phyloP scores from a whole-genome alignment of 2,113 vertebrate species.

The Perca flavescens region DNA sequence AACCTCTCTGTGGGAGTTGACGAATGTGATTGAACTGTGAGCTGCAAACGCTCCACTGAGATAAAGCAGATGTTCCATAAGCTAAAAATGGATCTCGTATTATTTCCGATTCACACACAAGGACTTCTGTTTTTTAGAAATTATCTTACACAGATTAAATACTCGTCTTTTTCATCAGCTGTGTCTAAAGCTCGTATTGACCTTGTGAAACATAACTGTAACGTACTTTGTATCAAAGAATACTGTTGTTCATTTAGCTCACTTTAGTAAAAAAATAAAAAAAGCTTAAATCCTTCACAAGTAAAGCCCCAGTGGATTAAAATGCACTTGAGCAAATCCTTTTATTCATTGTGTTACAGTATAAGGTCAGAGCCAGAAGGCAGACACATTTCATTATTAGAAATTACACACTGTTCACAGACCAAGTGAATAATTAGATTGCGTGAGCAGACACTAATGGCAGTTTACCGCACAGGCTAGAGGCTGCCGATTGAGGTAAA shows the following conservation, averaged over 20 bases:
- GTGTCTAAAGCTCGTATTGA: constrained; percentile 16
- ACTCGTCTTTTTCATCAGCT: constrained; percentile 13
- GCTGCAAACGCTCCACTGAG: constrained; percentile 35
- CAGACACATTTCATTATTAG: constrained; percentile 66
- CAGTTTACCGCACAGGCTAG: constrained; percentile 52
- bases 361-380: constrained; percentile 59
- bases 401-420: constrained; percentile 51
- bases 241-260: constrained; percentile 42
- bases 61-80: constrained; percentile 55
- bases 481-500: constrained; percentile 31
- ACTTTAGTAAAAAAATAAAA: neutral
- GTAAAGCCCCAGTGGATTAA: constrained; percentile 36
- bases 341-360: constrained; percentile 34
- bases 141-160: constrained; percentile 13
- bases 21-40: constrained; percentile 59
- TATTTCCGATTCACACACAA: constrained; percentile 39
- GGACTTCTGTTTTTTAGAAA: constrained; percentile 15
- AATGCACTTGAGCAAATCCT: constrained; percentile 49
- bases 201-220: constrained; percentile 28
- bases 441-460: constrained; percentile 58
- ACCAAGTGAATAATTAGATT: constrained; percentile 62
- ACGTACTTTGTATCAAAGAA: constrained; percentile 5
- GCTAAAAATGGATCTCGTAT: constrained; percentile 54
- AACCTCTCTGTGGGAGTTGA: constrained; percentile 61
- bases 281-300: constrained; percentile 37